These are phyloP conservation scores for Blastobasis lacticolella DNA, from an alignment of 2,888 invertebrate species.

Conservation along the genomic window DNA sequence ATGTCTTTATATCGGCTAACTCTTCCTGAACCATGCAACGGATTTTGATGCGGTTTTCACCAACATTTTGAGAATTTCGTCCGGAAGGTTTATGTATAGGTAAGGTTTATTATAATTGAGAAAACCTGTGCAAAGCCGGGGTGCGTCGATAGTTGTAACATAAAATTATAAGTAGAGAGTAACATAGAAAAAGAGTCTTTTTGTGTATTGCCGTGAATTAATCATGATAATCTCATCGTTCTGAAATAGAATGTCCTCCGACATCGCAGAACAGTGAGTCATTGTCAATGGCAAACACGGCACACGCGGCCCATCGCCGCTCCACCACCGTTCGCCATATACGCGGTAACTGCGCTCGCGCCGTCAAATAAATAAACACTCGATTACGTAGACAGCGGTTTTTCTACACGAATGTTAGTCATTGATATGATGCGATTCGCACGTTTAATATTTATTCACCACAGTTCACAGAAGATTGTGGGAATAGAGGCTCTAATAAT, in stretches of 20 bases:
- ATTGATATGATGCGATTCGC: conserved; percentile 37
- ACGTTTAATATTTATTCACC: conserved; percentile 43
- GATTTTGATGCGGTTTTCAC: too few relatives aligned
- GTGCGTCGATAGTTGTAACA: too few relatives aligned
- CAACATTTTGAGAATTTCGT: too few relatives aligned
- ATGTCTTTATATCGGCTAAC: too few relatives aligned
- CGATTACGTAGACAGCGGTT: conserved; percentile 57
- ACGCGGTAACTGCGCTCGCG: conserved; percentile 38
- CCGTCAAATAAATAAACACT: conserved; percentile 57
- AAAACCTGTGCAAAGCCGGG: too few relatives aligned
- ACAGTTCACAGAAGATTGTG: conserved; percentile 37
- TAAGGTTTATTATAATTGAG: too few relatives aligned
- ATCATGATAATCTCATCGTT: conserved; percentile 56
- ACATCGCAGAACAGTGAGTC: conserved; percentile 62
- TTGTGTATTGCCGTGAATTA: conserved; percentile 28
- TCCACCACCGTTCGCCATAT: conserved; percentile 42
- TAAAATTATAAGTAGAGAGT: too few relatives aligned
- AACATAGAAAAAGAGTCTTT: conserved; percentile 10
- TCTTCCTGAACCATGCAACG: too few relatives aligned
- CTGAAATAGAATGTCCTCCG: conserved; percentile 66
- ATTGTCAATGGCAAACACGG: conserved; percentile 47
- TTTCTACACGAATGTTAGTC: conserved; percentile 61
- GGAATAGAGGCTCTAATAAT: conserved; percentile 19
- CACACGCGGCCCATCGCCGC: conserved; percentile 24
- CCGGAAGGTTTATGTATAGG: too few relatives aligned